Evolutionary conservation across 1,140 invertebrate genomes (phyloP), one percentile per base, ranked within the genome.

Genomic region (Zaprionus davidi): DNA sequence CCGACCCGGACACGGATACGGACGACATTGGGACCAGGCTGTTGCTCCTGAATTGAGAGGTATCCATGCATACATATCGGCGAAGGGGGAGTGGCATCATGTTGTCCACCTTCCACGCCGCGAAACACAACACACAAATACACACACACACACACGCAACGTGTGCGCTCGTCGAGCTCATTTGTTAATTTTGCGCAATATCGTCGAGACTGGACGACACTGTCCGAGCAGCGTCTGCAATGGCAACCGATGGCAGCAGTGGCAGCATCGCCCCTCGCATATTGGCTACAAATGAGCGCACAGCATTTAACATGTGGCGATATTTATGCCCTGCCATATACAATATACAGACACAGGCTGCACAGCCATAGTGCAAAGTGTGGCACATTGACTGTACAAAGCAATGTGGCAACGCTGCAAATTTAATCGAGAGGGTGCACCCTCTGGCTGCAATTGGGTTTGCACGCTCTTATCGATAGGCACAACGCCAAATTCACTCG

Each of bases 151-250:
- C 44, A 49, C 17, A 17, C 46, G 5, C 46, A 51, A 51, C 46
- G 20, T 46, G 56, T 56, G 69, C 82, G 76, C 79, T 85, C 82
- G 82, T 82, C 79, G 69, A 70, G 56, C 83, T 83, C 84, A 87
- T 87, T 87, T 87, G 84, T 83, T 87, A 88, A 87, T 87, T 87
- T 87, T 73, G 71, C 70, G 81, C 81, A 83, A 83, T 83, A 83
- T 83, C 74, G 51, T 38, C 36, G 41, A n/a, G 41, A 31, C 11
- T 62, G 59, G 41, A 44, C 67, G 59, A 44, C 67, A 20, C 20
- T 36, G 41, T 57, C 5, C 22, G 9, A 7, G 31, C 31, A 22
- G 46, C 20, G 46, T 5, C 41, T 6, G 41, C 41, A 15, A n/a
- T n/a, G n/a, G 38, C 15, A n/a, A 15, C 38, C 38, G 38, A 2